phyloP scores from a whole-genome alignment of 2,888 invertebrate species.

The Neoascia interrupta region DNA sequence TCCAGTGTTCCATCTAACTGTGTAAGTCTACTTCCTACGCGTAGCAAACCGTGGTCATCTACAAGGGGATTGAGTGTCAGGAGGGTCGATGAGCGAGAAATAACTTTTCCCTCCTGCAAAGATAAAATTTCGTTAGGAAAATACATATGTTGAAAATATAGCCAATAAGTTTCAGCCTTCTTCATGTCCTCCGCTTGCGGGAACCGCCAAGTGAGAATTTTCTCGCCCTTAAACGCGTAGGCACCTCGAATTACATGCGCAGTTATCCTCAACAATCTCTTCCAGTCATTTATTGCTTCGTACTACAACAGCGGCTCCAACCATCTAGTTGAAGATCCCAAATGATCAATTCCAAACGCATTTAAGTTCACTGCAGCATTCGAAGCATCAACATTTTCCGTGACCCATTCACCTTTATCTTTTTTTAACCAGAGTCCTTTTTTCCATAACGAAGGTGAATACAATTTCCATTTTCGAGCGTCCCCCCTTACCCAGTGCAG shows the following conservation, averaged over 20 bases:
- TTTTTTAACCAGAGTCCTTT: constrained; percentile 5
- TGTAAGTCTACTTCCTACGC: constrained; percentile 10
- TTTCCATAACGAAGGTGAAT: not conserved
- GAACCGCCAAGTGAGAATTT: not conserved
- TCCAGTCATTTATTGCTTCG: constrained; percentile 23
- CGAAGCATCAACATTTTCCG: too few relatives aligned
- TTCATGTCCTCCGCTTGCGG: not conserved
- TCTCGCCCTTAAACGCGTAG: not conserved
- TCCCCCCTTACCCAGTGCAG: constrained; percentile 29
- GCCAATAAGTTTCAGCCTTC: constrained; percentile 9
- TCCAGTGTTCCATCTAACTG: not conserved
- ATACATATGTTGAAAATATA: constrained; percentile 1
- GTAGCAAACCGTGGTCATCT: constrained; percentile 12
- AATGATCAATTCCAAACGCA: too few relatives aligned
- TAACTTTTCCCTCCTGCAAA: constrained; percentile 4
- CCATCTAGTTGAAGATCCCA: too few relatives aligned
- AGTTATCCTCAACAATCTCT: constrained; percentile 12
- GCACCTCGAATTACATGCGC: constrained; percentile 5
- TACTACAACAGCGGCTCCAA: constrained; percentile 3
- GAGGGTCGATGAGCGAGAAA: not conserved
- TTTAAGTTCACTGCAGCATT: too few relatives aligned
- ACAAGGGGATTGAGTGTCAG: constrained; percentile 23
- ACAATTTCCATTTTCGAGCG: constrained; percentile 18
- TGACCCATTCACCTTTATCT: not conserved
- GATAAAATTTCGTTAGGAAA: constrained; percentile 3